Evolutionary conservation across 2,113 vertebrate species (phyloP).

Genomic region (Mus pahari): DNA sequence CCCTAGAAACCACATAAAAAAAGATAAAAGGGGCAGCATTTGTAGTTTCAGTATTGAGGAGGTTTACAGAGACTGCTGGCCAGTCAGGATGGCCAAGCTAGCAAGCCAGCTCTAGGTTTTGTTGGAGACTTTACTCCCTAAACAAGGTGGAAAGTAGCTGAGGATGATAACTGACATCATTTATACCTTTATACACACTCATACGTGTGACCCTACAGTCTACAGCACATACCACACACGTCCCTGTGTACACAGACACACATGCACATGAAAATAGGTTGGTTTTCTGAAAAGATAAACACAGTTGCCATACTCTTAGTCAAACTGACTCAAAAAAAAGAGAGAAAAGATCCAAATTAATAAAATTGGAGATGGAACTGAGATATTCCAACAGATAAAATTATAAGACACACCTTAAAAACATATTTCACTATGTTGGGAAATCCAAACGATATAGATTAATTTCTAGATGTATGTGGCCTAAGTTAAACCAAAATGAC

Average conservation of each 20-base stretch:
- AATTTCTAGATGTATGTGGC: background rate
- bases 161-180: background rate
- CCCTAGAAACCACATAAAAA: background rate
- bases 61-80: background rate
- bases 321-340: background rate
- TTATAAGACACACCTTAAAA: background rate
- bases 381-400: background rate
- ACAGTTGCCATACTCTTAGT: background rate
- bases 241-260: background rate
- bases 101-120: background rate
- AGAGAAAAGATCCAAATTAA: background rate
- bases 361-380: background rate
- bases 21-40: background rate
- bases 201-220: too few relatives aligned
- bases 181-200: background rate
- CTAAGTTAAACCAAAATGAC: background rate
- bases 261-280: background rate
- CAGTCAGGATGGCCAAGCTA: background rate
- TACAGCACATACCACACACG: background rate
- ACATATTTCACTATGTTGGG: background rate
- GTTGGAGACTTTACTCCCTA: background rate
- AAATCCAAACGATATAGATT: background rate
- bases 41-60: too few relatives aligned
- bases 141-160: background rate
- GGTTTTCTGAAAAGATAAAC: background rate